A percentile compares a stretch with the other conserved stretches of the same genome.
Evolutionary conservation across 2,888 invertebrate species (phyloP).

Genomic region (Siphonodentalium dalli): DNA sequence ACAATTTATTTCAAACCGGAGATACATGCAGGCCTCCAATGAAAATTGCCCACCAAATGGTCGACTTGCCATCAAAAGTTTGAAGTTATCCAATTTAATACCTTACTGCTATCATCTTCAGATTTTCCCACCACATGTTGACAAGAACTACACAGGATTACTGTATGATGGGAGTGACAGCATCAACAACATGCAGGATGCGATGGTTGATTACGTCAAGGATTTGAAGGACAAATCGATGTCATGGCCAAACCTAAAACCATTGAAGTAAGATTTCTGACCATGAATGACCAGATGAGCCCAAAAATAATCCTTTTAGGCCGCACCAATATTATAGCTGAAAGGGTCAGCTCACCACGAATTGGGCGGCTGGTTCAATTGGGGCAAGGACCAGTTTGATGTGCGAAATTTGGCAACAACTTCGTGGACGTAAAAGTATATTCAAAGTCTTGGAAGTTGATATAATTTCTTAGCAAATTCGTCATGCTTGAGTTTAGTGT

Average conservation of each 20-base stretch:
- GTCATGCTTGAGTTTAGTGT: too few relatives aligned
- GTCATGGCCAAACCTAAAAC: conserved; percentile 42
- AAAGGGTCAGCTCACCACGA: too few relatives aligned
- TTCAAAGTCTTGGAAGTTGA: too few relatives aligned
- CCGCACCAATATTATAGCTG: too few relatives aligned
- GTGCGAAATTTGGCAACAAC: too few relatives aligned
- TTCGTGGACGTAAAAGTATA: too few relatives aligned
- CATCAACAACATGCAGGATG: conserved; percentile 12
- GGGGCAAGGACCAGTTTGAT: too few relatives aligned
- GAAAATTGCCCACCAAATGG: background rate
- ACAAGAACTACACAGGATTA: conserved; percentile 72
- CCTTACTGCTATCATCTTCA: conserved; percentile 13
- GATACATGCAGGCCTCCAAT: background rate
- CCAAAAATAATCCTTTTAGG: too few relatives aligned
- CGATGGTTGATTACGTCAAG: conserved; percentile 32
- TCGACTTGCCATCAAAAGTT: background rate
- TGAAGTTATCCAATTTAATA: background rate
- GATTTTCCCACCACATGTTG: conserved; percentile 76
- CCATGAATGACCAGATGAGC: too few relatives aligned
- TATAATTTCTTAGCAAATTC: too few relatives aligned
- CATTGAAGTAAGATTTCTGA: conserved; percentile 46
- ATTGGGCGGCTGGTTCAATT: too few relatives aligned
- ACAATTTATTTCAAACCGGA: too few relatives aligned
- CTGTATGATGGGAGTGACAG: conserved; percentile 27
- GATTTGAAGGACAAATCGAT: conserved; percentile 24